Percentiles rank a stretch among this genome's conserved stretches.
These are phyloP conservation scores for Dendrolimus kikuchii DNA, from an alignment of 1,140 invertebrate genomes.

Conservation along the genomic window DNA sequence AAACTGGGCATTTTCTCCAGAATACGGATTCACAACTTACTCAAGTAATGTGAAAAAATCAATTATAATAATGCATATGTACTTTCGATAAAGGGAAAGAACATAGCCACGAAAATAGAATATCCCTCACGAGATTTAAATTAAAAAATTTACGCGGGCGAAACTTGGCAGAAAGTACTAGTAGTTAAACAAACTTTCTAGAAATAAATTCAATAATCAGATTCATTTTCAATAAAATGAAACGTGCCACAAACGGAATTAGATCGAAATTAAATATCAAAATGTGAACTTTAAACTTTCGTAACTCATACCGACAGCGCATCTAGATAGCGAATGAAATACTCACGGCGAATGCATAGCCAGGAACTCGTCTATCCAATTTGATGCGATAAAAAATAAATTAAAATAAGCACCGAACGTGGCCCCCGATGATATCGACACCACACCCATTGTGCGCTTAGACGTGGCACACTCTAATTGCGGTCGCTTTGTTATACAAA, in stretches of 20 bases:
- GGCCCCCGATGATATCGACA: constrained; percentile 61
- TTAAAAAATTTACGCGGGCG: too few species aligned
- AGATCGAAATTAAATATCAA: constrained; percentile 35
- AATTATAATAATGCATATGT: too few species aligned
- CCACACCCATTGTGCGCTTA: constrained; percentile 50
- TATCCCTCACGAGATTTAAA: too few species aligned
- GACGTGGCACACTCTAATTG: constrained; percentile 62
- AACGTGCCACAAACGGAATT: constrained; percentile 6
- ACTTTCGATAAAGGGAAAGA: too few species aligned
- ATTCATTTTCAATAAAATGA: constrained; percentile 1
- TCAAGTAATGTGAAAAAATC: too few species aligned
- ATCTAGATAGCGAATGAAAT: constrained; percentile 30
- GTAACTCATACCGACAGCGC: constrained; percentile 17
- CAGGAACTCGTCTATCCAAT: constrained; percentile 58
- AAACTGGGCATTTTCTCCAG: too few species aligned
- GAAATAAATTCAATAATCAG: background rate
- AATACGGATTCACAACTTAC: too few species aligned
- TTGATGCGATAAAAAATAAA: constrained; percentile 67
- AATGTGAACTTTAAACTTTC: constrained; percentile 58
- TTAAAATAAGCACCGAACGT: constrained; percentile 54
- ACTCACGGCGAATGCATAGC: constrained; percentile 29
- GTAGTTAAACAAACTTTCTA: constrained; percentile 1
- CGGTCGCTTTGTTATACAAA: constrained; percentile 66
- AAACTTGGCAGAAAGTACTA: background rate
- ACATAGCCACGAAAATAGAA: too few species aligned